A percentile compares a stretch with the other conserved stretches of the same genome.
phyloP scores from a whole-genome alignment of 2,797 vertebrate species.

The Hemibagrus guttatus region DNA sequence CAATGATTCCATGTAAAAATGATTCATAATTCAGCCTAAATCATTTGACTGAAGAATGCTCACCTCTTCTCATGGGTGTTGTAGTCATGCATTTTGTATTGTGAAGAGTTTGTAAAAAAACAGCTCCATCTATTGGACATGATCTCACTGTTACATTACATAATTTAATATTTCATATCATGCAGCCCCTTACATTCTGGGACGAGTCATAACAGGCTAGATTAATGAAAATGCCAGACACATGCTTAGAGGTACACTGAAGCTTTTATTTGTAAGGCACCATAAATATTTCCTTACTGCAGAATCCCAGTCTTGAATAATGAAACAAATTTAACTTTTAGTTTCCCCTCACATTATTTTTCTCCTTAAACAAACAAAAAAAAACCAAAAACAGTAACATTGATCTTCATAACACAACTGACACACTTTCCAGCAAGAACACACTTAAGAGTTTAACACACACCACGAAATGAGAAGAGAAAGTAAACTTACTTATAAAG shows the following conservation, averaged over 20 bases:
- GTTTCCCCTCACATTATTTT: slow-evolving; percentile 53
- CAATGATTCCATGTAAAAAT: not conserved
- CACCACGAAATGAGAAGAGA: slow-evolving; percentile 64
- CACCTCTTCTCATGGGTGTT: no score
- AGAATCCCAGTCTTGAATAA: slow-evolving; percentile 75
- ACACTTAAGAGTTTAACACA: slow-evolving; percentile 66
- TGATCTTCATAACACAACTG: slow-evolving; percentile 69
- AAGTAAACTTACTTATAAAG: slow-evolving; percentile 46
- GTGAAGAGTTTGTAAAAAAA: slow-evolving; percentile 1
- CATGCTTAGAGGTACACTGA: slow-evolving; percentile 69
- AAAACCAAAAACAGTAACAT: slow-evolving; percentile 42
- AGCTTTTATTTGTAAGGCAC: slow-evolving; percentile 87
- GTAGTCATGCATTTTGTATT: not conserved
- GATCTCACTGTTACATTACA: no score
- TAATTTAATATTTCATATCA: not conserved
- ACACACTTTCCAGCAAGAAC: slow-evolving; percentile 68
- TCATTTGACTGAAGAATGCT: not conserved
- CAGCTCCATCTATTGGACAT: slow-evolving; percentile 38
- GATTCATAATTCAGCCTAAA: not conserved
- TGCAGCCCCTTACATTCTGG: not conserved
- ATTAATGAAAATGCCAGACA: not conserved
- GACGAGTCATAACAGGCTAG: not conserved
- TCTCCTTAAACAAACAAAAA: slow-evolving; percentile 68
- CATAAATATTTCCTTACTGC: slow-evolving; percentile 85
- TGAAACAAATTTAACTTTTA: slow-evolving; percentile 70